Percentiles rank a stretch among this genome's conserved stretches.
These are phyloP conservation scores for Dioctria rufipes DNA, from an alignment of 2,888 invertebrate species.

Conservation along the genomic window DNA sequence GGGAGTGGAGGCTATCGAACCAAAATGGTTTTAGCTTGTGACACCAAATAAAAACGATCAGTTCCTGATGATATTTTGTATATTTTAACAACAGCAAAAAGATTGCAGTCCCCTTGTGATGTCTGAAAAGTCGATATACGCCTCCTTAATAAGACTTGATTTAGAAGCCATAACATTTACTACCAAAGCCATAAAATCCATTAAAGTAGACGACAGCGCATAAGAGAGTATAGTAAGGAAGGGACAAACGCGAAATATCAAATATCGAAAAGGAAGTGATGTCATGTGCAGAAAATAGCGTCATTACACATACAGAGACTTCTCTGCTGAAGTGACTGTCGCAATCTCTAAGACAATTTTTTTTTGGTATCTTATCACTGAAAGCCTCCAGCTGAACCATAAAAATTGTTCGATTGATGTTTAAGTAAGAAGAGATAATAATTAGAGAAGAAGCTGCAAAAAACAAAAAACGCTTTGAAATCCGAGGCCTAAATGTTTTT, in stretches of 20 bases:
- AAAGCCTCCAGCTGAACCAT: conserved; percentile 9
- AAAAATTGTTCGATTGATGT: background rate
- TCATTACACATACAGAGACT: background rate
- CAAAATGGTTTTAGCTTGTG: too few species aligned
- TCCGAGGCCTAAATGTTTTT: background rate
- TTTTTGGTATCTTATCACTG: background rate
- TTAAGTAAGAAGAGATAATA: background rate
- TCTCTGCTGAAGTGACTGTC: background rate
- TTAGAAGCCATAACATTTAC: too few species aligned
- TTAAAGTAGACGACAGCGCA: too few species aligned
- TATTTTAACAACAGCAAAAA: too few species aligned
- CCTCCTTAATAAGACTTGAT: too few species aligned
- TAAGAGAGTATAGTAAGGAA: background rate
- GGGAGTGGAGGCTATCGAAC: too few species aligned
- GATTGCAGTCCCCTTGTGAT: too few species aligned
- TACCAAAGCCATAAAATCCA: too few species aligned
- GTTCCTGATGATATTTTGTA: too few species aligned
- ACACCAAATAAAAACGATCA: too few species aligned
- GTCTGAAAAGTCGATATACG: too few species aligned
- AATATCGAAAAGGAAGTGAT: conserved; percentile 23
- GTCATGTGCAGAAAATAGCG: conserved; percentile 5
- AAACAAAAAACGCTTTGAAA: background rate
- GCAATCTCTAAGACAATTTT: background rate
- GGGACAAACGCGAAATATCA: background rate
- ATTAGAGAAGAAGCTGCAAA: background rate